Conservation (phyloP, 2,797 vertebrate species). For the Astyanax mexicanus region DNA sequence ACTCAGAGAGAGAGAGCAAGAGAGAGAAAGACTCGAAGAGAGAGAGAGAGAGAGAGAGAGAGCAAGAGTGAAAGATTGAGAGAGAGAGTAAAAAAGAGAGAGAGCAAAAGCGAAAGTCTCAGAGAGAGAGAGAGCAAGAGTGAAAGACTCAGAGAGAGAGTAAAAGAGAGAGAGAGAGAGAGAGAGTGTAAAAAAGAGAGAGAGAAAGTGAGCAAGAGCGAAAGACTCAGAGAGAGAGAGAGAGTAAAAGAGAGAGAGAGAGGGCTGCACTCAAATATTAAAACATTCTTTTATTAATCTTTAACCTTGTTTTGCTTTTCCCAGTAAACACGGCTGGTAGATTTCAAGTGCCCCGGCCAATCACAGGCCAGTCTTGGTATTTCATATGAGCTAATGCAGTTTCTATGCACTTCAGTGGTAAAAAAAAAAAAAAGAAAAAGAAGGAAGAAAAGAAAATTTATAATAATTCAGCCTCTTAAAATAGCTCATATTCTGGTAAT, state of each 20-base stretch:
- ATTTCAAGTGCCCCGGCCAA: neutral
- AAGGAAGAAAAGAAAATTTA: neutral
- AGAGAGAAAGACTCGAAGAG: neutral
- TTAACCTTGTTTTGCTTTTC: constrained; percentile 15
- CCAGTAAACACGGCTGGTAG: constrained; percentile 2
- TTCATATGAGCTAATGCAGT: constrained; percentile 5
- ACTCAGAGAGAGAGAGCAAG: constrained; percentile 19
- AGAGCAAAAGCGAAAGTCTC: too few relatives aligned
- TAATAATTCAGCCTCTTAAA: neutral
- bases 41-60: constrained; percentile 14
- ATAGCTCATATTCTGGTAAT: neutral
- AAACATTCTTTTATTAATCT: constrained; percentile 18
- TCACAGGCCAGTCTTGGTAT: neutral
- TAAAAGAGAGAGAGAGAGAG: constrained; percentile 18
- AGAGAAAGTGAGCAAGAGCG: constrained; percentile 8
- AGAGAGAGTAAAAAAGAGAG: constrained; percentile 13
- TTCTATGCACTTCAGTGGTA: neutral
- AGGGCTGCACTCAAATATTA: neutral
- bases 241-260: neutral
- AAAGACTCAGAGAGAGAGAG: constrained; percentile 17
- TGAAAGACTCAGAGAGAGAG: constrained; percentile 26
- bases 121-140: constrained; percentile 6
- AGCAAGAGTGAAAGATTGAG: too few relatives aligned
- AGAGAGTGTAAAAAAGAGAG: constrained; percentile 3
- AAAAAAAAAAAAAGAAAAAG: neutral